A percentile compares a stretch with the other conserved stretches of the same genome.
These are phyloP conservation scores for Microtus oregoni DNA, from an alignment of 2,113 vertebrate species.

Conservation along the genomic window DNA sequence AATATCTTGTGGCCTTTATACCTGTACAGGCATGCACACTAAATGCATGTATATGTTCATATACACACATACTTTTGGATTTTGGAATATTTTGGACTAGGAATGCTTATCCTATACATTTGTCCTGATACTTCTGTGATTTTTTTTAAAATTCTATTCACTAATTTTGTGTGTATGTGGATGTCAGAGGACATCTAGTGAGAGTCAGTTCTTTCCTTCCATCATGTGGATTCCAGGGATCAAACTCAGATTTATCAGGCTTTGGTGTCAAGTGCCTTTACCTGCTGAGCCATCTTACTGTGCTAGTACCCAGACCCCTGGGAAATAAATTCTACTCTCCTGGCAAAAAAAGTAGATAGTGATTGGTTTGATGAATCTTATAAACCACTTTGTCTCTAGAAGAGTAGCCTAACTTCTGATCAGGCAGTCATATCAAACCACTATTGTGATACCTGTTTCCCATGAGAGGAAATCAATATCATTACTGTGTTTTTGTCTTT, in stretches of 20 bases:
- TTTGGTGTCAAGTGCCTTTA: neutral
- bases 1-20: neutral
- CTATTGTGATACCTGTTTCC: neutral
- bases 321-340: conserved; percentile 2
- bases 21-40: neutral
- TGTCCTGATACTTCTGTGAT: neutral
- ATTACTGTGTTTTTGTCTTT: neutral
- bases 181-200: neutral
- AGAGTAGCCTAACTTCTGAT: neutral
- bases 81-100: neutral
- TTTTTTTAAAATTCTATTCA: neutral
- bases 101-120: neutral
- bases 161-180: neutral
- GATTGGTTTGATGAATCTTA: neutral
- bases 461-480: neutral
- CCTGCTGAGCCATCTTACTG: neutral
- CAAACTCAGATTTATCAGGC: neutral
- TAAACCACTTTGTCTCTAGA: neutral
- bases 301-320: neutral
- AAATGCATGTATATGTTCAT: neutral
- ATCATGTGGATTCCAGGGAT: neutral
- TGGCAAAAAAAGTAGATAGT: neutral
- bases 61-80: neutral
- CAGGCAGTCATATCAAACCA: neutral
- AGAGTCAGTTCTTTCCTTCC: neutral